phyloP scores from a whole-genome alignment of 1,140 invertebrate genomes.

The Brachionus paranguensis region DNA sequence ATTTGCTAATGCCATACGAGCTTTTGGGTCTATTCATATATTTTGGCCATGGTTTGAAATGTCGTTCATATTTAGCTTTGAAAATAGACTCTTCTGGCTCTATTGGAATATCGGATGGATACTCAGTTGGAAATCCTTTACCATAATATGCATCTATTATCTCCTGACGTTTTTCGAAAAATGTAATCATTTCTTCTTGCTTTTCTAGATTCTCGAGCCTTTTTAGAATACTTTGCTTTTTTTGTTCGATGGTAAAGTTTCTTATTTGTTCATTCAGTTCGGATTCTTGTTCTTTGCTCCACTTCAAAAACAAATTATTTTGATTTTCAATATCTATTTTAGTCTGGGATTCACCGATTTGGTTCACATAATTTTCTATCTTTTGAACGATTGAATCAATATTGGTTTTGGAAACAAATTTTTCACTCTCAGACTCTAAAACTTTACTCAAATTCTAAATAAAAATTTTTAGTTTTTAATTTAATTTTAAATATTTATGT shows the following conservation, averaged over 20 bases:
- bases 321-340: background rate
- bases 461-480: background rate
- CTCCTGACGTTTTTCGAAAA: slow-evolving; percentile 37
- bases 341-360: background rate
- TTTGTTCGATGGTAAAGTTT: background rate
- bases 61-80: background rate
- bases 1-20: background rate
- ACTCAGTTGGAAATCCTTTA: slow-evolving; percentile 12
- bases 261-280: slow-evolving; percentile 3
- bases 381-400: background rate
- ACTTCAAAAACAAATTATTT: slow-evolving; percentile 10
- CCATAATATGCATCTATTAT: slow-evolving; percentile 37
- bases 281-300: slow-evolving; percentile 1
- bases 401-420: background rate
- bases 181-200: slow-evolving; percentile 28
- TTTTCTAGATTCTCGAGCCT: background rate
- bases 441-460: background rate
- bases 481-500: background rate
- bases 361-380: background rate
- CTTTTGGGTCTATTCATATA: slow-evolving; percentile 24
- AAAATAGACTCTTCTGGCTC: slow-evolving; percentile 34
- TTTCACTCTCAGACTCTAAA: background rate
- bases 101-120: slow-evolving; percentile 20
- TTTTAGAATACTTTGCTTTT: slow-evolving; percentile 9
- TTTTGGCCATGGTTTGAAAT: slow-evolving; percentile 40